Conservation (phyloP, 1,140 invertebrate genomes). For the Nebria ingens region DNA sequence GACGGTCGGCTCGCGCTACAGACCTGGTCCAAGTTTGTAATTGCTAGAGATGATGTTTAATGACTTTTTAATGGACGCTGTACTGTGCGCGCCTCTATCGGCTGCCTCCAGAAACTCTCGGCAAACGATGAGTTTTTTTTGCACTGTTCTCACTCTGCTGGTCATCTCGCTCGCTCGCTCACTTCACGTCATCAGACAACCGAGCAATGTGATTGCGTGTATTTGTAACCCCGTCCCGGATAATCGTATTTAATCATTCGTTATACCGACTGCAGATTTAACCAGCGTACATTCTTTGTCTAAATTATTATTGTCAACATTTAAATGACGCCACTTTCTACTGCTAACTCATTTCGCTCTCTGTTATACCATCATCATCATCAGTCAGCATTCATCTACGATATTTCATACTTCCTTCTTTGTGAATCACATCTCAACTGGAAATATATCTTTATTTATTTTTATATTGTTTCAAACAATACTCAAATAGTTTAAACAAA, state of each 20-base stretch:
- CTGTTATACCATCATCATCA: too few relatives aligned
- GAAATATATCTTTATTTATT: too few relatives aligned
- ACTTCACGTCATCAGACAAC: background rate
- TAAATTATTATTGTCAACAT: background rate
- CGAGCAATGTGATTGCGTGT: background rate
- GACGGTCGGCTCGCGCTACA: slow-evolving; percentile 12
- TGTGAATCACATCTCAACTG: too few relatives aligned
- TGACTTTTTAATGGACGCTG: slow-evolving; percentile 46
- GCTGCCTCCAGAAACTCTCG: background rate
- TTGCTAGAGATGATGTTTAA: slow-evolving; percentile 48
- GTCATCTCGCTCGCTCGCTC: background rate
- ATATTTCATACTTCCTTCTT: too few relatives aligned
- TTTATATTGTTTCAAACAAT: too few relatives aligned
- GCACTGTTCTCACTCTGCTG: background rate
- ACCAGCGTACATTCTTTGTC: background rate
- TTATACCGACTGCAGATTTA: background rate
- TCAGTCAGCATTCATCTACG: too few relatives aligned
- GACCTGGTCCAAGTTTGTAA: slow-evolving; percentile 31
- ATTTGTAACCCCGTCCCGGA: background rate
- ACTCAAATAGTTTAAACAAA: too few relatives aligned
- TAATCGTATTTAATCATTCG: background rate
- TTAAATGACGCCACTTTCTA: background rate
- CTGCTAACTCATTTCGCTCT: too few relatives aligned
- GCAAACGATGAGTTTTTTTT: background rate
- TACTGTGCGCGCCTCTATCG: slow-evolving; percentile 16